These are phyloP conservation scores for Melanaphis sacchari DNA, from an alignment of 1,140 invertebrate species.

Conservation along the genomic window DNA sequence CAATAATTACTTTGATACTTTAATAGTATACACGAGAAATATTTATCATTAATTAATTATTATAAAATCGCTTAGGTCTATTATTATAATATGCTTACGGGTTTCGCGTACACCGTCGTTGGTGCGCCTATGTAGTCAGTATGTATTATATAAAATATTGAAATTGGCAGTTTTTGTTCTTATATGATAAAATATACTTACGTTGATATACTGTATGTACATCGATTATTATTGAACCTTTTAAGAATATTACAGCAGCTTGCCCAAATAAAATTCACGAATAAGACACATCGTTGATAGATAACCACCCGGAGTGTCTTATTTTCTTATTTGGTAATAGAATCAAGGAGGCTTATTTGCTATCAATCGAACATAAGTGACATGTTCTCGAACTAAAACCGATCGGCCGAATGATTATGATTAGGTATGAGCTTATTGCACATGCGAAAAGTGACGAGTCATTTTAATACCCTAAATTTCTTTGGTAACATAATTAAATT, in stretches of 20 bases:
- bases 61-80: neutral
- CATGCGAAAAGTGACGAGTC: neutral
- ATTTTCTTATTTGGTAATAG: neutral
- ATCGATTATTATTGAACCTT: neutral
- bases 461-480: neutral
- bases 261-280: neutral
- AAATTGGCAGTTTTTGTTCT: neutral
- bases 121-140: too few relatives aligned
- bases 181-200: too few relatives aligned
- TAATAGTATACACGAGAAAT: neutral
- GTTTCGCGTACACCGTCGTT: neutral
- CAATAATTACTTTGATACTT: neutral
- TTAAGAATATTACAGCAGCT: neutral
- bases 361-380: conserved; percentile 9
- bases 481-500: neutral
- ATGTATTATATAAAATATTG: neutral
- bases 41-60: neutral
- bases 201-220: neutral
- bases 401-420: neutral
- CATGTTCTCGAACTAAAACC: neutral
- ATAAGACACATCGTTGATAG: neutral
- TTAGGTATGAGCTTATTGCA: neutral
- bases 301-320: neutral
- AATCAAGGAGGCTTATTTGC: neutral
- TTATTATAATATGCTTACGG: neutral